Base-by-base conservation (phyloP, 2,797 vertebrate species). In the Pipistrellus pygmaeus region DNA sequence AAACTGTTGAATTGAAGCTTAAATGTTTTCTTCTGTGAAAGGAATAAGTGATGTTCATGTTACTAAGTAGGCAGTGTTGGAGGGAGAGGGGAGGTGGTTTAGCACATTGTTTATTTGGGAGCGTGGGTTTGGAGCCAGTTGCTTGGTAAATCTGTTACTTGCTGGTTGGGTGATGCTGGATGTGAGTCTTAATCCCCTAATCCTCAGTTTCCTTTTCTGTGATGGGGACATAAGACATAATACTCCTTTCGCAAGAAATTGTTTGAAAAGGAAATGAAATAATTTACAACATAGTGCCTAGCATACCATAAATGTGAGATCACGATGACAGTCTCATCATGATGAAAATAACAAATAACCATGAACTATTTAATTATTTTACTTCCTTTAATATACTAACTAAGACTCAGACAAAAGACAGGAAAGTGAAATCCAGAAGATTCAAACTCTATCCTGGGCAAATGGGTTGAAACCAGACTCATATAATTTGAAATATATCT, bases 191-290 rank as follows among this genome's bases (percentile, higher is more conserved):
- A 85, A 41, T 8, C 55, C 13, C 30, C 6, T 48, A 32, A 30
- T 8, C 10, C 68, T 93, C 27, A 57, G 51, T 53, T 83, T 91
- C 15, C 60, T 69, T 57, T 38, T 41, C 30, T 90, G 17, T 71
- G 55, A 95, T 30, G 62, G 6, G 73, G 44, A 69, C 8, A 21
- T 20, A 66, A 68, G 25, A 60, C 25, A 30, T 55, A 35, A 51
- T 38, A 15, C 44, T 64, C 30, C 57, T 92, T 46, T 44, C 10
- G 78, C n/a, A 35, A 21, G 17, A 85, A 30, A 57, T 53, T 88
- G 4, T 72, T 95, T 90, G 53, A 80, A 93, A 96, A 94, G 23
- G 27, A 35, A 90, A 85, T 48, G 11, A 92, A 95, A 57, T 69
- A 60, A 86, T 64, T 85, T 72, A 68, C 20, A 88, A 83, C 41